Base-by-base conservation (phyloP, 1,140 invertebrate species). In the Aphelinus certus region DNA sequence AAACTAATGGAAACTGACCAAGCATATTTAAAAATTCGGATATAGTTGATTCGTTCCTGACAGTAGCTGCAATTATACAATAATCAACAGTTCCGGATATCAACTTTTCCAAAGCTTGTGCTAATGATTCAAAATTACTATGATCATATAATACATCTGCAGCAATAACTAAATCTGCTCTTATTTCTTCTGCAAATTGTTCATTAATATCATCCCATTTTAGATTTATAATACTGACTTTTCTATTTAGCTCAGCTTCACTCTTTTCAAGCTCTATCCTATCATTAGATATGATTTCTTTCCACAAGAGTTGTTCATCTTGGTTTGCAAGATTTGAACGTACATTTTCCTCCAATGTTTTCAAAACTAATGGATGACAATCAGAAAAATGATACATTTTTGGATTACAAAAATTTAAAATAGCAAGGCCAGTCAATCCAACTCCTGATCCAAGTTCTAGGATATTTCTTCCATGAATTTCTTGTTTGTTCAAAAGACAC, bases 361-460 rank as follows among this genome's bases (percentile, higher is more conserved):
- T 79, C 42, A 91, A 76, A 53, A 91, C 90, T 64, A 77, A 77
- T 10, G 81, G 73, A 78, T 91, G 90, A 81, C 87, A 89, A 79
- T 91, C 91, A 1, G 88, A 88, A 51, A 91, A 89, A 79, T 85
- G 84, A 65, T 89, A 89, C 63, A 81, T 76, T 73, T 84, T 85
- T n/a, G 89, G 88, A 26, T 77, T 77, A 77, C 89, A 90, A 62
- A 81, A 79, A 49, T 84, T 80, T 49, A 86, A 81, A 62, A 89
- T 75, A 6, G 83, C 81, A n/a, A 91, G 77, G 58, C 90, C 90
- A 49, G 88, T 85, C 66, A 91, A 82, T 62, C 91, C 91, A 65
- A 90, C 83, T 61, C 91, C 91, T 48, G 89, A 90, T 67, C 91
- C 91, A 67, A 91, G 82, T 84, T 91, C 91, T 7, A 91, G 69